Percentiles rank a stretch among this genome's conserved stretches.
Conservation (phyloP, 1,140 invertebrate genomes). For the Macrocentrus cingulum region DNA sequence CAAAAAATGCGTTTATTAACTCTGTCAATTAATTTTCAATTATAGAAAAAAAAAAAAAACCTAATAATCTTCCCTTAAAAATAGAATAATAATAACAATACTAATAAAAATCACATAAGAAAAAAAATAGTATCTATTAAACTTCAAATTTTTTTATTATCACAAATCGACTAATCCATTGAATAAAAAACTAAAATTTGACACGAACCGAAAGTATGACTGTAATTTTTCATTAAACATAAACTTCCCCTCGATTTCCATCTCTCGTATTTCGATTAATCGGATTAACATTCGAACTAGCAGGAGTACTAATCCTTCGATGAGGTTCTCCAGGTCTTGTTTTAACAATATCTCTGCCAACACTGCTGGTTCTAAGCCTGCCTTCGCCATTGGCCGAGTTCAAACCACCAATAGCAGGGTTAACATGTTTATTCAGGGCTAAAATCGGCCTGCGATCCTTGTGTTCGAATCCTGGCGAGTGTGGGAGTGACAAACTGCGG, state of each 20-base stretch:
- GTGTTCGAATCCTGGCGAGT: conserved; percentile 45
- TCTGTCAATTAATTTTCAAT: too few relatives aligned
- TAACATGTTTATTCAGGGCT: conserved; percentile 33
- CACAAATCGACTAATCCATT: too few relatives aligned
- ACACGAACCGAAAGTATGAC: too few relatives aligned
- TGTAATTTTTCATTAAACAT: too few relatives aligned
- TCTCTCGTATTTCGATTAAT: conserved; percentile 13
- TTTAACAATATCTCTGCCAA: conserved; percentile 30
- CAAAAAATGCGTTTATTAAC: too few relatives aligned
- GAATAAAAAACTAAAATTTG: too few relatives aligned
- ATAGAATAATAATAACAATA: too few relatives aligned
- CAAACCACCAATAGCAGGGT: conserved; percentile 34
- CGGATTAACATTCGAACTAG: conserved; percentile 34
- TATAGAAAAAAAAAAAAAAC: too few relatives aligned
- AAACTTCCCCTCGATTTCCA: conserved; percentile 58
- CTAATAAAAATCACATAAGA: too few relatives aligned
- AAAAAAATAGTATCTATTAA: too few relatives aligned
- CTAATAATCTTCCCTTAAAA: too few relatives aligned
- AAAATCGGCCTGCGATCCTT: conserved; percentile 37
- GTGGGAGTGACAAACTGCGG: conserved; percentile 53
- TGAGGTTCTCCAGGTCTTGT: conserved; percentile 32
- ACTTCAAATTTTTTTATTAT: too few relatives aligned
- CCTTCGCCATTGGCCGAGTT: conserved; percentile 20
- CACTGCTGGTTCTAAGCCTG: conserved; percentile 35
- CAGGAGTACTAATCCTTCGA: conserved; percentile 43